phyloP scores from a whole-genome alignment of 2,797 vertebrate genomes.

The Manis javanica region DNA sequence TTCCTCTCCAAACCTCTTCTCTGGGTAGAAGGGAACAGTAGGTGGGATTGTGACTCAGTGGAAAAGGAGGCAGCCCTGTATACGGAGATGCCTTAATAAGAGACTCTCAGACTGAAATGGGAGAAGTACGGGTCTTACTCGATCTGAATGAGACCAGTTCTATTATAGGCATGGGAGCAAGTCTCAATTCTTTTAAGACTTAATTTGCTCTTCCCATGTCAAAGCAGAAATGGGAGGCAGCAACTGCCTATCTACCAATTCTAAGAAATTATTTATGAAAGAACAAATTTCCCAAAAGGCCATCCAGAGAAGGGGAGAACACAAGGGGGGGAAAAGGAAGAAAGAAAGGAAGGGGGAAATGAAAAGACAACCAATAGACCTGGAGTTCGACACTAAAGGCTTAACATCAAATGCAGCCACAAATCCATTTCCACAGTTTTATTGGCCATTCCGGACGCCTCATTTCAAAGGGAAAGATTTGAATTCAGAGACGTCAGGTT shows the following conservation, averaged over 20 bases:
- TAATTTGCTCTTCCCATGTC: constrained; percentile 47
- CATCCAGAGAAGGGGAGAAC: constrained; percentile 69
- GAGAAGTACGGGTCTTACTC: background rate
- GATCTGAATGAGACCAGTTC: constrained; percentile 8
- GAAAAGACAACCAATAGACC: constrained; percentile 69
- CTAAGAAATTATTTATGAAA: constrained; percentile 85
- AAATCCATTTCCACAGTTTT: constrained; percentile 97
- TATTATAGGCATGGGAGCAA: constrained; percentile 48
- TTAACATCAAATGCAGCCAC: constrained; percentile 97
- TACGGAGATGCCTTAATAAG: constrained; percentile 54
- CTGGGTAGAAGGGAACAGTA: constrained; percentile 61
- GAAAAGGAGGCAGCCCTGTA: constrained; percentile 37
- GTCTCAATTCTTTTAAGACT: constrained; percentile 68
- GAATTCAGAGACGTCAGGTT: constrained; percentile 92
- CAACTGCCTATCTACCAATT: constrained; percentile 73
- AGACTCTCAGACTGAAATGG: background rate
- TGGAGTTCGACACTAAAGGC: constrained; percentile 95
- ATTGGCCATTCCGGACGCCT: constrained; percentile 94
- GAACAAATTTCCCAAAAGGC: constrained; percentile 85
- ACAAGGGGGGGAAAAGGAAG: background rate
- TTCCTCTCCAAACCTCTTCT: constrained; percentile 63
- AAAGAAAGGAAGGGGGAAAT: constrained; percentile 25
- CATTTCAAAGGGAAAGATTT: constrained; percentile 94
- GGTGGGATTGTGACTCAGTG: constrained; percentile 26
- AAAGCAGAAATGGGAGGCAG: constrained; percentile 72